Conservation (phyloP, 2,888 invertebrate genomes). For the Mesorhabditis belari region DNA sequence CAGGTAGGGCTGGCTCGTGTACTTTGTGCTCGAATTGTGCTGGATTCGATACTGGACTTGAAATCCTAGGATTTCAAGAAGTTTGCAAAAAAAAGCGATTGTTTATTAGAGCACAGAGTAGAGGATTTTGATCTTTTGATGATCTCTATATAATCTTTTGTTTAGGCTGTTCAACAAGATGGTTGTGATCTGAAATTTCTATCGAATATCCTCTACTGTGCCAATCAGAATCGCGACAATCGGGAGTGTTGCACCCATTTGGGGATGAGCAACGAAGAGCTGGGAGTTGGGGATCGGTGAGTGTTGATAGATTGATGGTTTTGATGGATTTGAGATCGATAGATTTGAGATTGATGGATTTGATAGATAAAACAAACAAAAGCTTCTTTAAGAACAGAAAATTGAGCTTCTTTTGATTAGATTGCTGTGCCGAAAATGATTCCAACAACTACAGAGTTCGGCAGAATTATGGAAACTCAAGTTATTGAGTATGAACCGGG, state of each 20-base stretch:
- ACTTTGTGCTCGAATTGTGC: no score
- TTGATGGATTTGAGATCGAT: neutral
- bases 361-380: neutral
- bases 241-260: slow-evolving; percentile 46
- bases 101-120: no score
- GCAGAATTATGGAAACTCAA: no score
- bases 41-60: no score
- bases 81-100: no score
- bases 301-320: neutral
- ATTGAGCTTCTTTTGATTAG: no score
- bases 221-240: slow-evolving; percentile 50
- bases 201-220: slow-evolving; percentile 44
- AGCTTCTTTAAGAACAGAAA: neutral
- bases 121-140: neutral
- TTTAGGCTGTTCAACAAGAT: slow-evolving; percentile 33
- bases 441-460: no score
- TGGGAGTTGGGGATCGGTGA: slow-evolving; percentile 42
- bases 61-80: no score
- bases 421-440: no score
- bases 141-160: neutral
- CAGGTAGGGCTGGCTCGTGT: no score
- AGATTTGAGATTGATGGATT: no score
- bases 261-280: slow-evolving; percentile 38
- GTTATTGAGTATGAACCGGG: no score
- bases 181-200: slow-evolving; percentile 34